Base-by-base conservation (phyloP, 2,888 invertebrate species). In the Pegoplata infirma region DNA sequence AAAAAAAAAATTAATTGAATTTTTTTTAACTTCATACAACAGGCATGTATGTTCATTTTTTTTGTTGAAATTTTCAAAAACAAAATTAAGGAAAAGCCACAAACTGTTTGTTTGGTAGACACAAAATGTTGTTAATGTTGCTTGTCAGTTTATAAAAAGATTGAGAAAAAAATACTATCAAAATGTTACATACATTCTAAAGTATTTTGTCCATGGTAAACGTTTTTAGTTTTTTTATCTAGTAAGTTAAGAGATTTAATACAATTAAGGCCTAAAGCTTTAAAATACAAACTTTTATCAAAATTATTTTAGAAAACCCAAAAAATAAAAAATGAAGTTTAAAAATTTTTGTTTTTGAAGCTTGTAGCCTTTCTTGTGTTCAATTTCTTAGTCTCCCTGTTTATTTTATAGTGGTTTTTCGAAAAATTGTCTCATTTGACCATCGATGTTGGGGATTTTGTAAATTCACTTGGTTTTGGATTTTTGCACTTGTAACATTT, bases 121-220 rank as follows among this genome's bases (percentile, higher is more conserved):
- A 56, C 10, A 76, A 76, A 56, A 63, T 69, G 68, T 76, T 75
- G 74, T 67, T 61, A 55, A 55, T 55, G 59, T 49, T 56, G 68
- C 63, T 68, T 76, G 68, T 64, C 56, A 75, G 47, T 56, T 55
- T n/a, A n/a, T n/a, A n/a, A n/a, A 12, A 25, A 40, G 12, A n/a
- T n/a, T n/a, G n/a, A n/a, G n/a, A n/a, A n/a, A n/a, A n/a, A n/a
- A n/a, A n/a, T 19, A 25, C 56, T 51, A 44, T 32, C 46, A 58
- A 58, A 69, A 44, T 66, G 51, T 75, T 71, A 71, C 55, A 58
- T 73, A 19, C 21, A 46, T 46, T 47, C 46, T 59, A 46, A 46
- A 59, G 59, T 51, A 51, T 14, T 28, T 44, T 10, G 32, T 32
- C 32, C 32, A 2, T 3, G 36, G 36, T 40, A n/a, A n/a, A 40